Conservation (phyloP, 2,113 vertebrate genomes). For the Cichladusa arquata region DNA sequence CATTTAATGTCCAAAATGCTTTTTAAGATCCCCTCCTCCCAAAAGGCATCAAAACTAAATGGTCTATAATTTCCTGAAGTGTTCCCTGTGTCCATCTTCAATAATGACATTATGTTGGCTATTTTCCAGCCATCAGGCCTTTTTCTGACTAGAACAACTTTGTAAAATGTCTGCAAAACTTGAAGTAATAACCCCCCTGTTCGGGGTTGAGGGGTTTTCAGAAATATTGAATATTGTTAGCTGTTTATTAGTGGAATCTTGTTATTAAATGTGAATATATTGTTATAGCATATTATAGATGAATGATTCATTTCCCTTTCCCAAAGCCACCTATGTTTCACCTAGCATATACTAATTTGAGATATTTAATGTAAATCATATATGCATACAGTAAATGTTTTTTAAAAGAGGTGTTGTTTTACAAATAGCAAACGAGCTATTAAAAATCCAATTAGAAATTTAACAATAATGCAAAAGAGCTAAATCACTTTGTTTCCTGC, state of each 20-base stretch:
- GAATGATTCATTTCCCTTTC: background rate
- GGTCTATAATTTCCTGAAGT: slow-evolving; percentile 80
- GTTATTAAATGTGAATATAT: background rate
- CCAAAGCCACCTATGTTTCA: background rate
- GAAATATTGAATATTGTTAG: background rate
- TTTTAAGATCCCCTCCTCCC: slow-evolving; percentile 73
- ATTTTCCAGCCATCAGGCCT: slow-evolving; percentile 64
- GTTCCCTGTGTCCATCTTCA: slow-evolving; percentile 74
- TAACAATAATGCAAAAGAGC: background rate
- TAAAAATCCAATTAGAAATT: background rate
- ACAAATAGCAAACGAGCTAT: background rate
- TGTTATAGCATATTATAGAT: slow-evolving; percentile 33
- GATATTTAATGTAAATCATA: background rate
- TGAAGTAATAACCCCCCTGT: slow-evolving; percentile 50
- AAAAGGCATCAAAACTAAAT: slow-evolving; percentile 77
- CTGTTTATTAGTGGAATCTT: slow-evolving; percentile 57
- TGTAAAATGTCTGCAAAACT: slow-evolving; percentile 70
- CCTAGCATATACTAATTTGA: background rate
- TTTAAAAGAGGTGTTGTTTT: background rate
- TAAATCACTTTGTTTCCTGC: background rate
- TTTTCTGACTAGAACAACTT: slow-evolving; percentile 69
- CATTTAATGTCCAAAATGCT: slow-evolving; percentile 79
- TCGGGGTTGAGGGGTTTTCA: background rate
- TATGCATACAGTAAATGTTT: background rate
- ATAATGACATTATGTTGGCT: slow-evolving; percentile 75